Evolutionary conservation across 2,888 invertebrate species (phyloP), one percentile per base, ranked within the genome.

Genomic region (Arctia plantaginis): DNA sequence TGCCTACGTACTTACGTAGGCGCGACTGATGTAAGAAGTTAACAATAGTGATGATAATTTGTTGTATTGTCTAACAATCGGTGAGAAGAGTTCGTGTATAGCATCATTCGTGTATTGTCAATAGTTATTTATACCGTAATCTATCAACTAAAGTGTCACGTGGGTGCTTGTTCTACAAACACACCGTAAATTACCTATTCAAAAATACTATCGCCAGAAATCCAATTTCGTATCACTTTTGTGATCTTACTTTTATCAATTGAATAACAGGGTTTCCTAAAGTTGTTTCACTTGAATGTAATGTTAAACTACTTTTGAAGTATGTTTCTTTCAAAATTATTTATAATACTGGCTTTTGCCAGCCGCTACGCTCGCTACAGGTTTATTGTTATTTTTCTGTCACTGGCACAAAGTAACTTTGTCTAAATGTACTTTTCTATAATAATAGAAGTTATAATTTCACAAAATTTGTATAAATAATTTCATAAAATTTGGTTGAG

Each of bases 41-140:
- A 87, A 86, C 88, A 88, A 89, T 87, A 85, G 82, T 79, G 75
- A 80, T 78, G 71, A 82, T 86, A 87, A 87, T 88, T 84, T 83
- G 85, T 86, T 82, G 84, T 87, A 89, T 90, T 90, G 89, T 88
- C 88, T 87, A 84, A 84, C 82, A 80, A 85, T 87, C 86, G 84
- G 73, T 80, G 27, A 78, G 78, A 85, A 79, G 79, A 70, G 66
- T 68, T 55, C 33, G 33, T 62, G 66, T 71, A 55, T 59, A 33
- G 59, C 47, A 70, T 55, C 47, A n/a, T 51, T 15, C 33, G 23
- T 23, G 20, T 39, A 80, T 82, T 85, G 89, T 87, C 85, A 80
- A 84, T 83, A 82, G 88, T 88, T 86, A 86, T 88, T 80, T 80
- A 78, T 78, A 85, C 77, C 72, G 86, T 85, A 84, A 90, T 89